A percentile compares a stretch with the other conserved stretches of the same genome.
Evolutionary conservation across 2,113 vertebrate species (phyloP).

Genomic region (Balaeniceps rex): DNA sequence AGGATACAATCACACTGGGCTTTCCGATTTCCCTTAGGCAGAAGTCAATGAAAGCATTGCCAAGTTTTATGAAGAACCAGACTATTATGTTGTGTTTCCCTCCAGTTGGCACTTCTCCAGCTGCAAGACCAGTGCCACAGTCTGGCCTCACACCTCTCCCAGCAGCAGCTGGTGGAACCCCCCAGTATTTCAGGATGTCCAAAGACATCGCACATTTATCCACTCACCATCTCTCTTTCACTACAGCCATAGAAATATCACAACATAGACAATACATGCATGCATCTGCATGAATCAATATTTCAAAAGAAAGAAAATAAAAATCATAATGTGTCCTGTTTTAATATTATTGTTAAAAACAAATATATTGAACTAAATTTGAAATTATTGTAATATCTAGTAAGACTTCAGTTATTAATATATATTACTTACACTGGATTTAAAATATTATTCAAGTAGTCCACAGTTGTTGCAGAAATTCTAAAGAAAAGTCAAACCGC

Average conservation of each 20-base stretch:
- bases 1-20: fast-evolving
- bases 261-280: neutral
- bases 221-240: neutral
- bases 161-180: neutral
- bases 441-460: neutral
- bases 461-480: neutral
- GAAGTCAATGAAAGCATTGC: neutral
- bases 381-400: neutral
- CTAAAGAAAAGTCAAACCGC: neutral
- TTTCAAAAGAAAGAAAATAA: neutral
- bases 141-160: neutral
- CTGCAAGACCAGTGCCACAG: neutral
- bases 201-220: neutral
- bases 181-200: neutral
- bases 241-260: neutral
- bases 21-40: neutral
- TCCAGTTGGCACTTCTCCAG: neutral
- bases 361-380: neutral
- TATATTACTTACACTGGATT: neutral
- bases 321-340: neutral
- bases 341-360: neutral
- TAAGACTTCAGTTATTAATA: neutral
- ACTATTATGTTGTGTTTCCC: neutral
- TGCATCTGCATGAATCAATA: neutral
- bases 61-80: neutral